These are phyloP conservation scores for Notocelia uddmanniana DNA, from an alignment of 2,888 invertebrate species.

Conservation along the genomic window DNA sequence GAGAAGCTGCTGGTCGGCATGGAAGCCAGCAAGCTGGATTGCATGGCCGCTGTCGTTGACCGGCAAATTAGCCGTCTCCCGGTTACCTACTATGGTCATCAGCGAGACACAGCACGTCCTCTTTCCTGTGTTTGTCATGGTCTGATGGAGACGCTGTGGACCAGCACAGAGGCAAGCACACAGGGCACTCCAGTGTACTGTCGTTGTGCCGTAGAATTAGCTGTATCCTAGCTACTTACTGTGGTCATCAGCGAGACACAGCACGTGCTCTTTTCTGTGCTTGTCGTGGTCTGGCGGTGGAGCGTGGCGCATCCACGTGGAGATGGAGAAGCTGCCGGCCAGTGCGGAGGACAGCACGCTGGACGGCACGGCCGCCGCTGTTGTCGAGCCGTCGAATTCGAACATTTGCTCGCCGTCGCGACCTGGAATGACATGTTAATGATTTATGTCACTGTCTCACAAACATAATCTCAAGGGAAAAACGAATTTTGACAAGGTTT, in stretches of 20 bases:
- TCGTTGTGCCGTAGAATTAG: too few relatives aligned
- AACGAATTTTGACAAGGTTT: too few relatives aligned
- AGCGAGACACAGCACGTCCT: constrained; percentile 98
- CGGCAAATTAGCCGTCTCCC: too few relatives aligned
- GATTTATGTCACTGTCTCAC: too few relatives aligned
- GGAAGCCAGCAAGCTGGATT: too few relatives aligned
- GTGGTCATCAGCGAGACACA: constrained; percentile 99
- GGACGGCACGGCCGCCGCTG: constrained; percentile 92
- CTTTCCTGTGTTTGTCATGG: constrained; percentile 96
- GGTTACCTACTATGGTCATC: constrained; percentile 98
- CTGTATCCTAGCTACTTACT: constrained; percentile 86
- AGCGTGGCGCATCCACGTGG: constrained; percentile 98
- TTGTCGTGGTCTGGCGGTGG: constrained; percentile 92
- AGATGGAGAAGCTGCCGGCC: constrained; percentile 94
- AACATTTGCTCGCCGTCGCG: constrained; percentile 96
- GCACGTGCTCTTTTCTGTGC: constrained; percentile 97
- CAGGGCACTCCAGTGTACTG: too few relatives aligned
- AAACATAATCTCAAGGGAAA: too few relatives aligned
- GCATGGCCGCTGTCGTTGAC: too few relatives aligned
- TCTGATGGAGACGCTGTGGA: constrained; percentile 90
- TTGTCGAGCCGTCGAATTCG: constrained; percentile 96
- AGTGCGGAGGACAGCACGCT: constrained; percentile 91
- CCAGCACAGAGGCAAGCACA: too few relatives aligned
- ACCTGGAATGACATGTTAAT: constrained; percentile 59
- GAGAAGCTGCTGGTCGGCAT: too few relatives aligned